A percentile compares a stretch with the other conserved stretches of the same genome.
Evolutionary conservation across 37 sponge, comb jelly and placozoan genomes (phyloP).

Genomic region (Eunapius fragilis): DNA sequence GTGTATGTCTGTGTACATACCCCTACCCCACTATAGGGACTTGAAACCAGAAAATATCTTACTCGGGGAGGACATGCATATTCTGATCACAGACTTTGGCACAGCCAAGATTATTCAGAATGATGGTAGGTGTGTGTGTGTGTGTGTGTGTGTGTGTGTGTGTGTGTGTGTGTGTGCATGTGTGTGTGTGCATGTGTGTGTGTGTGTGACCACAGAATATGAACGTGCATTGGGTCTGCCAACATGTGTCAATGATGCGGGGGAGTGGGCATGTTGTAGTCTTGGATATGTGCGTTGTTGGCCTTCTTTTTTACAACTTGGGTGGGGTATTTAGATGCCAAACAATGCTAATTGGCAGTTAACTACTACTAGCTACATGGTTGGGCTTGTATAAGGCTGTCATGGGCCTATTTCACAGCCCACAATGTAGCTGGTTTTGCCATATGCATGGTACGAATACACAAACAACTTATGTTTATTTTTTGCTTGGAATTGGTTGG

Average conservation of each 20-base stretch:
- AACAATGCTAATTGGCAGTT: no score
- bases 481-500: no score
- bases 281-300: no score
- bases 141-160: background rate
- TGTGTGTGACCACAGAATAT: background rate
- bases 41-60: constrained; percentile 97
- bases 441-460: no score
- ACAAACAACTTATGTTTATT: no score
- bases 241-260: background rate
- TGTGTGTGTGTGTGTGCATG: background rate
- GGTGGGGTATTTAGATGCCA: no score
- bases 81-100: constrained; percentile 95
- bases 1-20: constrained; percentile 1
- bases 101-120: constrained; percentile 84
- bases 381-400: no score
- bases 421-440: no score
- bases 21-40: constrained; percentile 51
- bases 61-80: constrained; percentile 87
- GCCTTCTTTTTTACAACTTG: no score
- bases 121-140: constrained; percentile 29
- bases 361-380: no score
- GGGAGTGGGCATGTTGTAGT: no score
- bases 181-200: background rate
- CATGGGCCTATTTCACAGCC: no score
- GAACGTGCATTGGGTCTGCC: background rate